Percentiles rank a stretch among this genome's conserved stretches.
Evolutionary conservation across 2,797 vertebrate species (phyloP).

Genomic region (Tinamus major): DNA sequence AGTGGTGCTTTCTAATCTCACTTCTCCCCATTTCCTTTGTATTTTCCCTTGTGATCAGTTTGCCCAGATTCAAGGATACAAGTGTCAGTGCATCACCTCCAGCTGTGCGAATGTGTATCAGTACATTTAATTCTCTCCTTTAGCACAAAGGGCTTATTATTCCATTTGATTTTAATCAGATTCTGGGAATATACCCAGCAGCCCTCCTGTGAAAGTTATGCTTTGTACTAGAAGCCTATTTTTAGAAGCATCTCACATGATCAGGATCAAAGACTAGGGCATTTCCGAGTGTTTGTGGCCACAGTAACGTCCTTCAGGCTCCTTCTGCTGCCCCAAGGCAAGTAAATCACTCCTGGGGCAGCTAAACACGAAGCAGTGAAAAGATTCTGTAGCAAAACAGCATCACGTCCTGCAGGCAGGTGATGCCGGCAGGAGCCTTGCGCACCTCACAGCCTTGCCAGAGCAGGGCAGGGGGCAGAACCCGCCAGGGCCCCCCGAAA

Average conservation of each 20-base stretch:
- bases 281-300: neutral
- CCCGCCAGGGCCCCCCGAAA: neutral
- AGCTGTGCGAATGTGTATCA: neutral
- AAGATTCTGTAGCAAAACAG: neutral
- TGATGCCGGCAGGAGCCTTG: no score
- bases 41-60: neutral
- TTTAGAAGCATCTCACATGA: neutral
- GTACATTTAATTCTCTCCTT: neutral
- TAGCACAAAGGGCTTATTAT: constrained; percentile 14
- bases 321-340: neutral
- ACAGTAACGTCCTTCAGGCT: neutral
- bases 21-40: neutral
- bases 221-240: neutral
- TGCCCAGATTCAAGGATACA: neutral
- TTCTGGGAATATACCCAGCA: neutral
- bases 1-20: neutral
- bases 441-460: neutral
- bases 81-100: neutral
- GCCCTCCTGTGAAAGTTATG: neutral
- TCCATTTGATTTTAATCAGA: neutral
- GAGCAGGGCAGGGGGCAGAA: neutral
- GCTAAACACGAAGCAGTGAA: neutral
- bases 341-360: neutral
- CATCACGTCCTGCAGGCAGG: neutral
- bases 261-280: neutral